Evolutionary conservation across 1,140 invertebrate species (phyloP).

Genomic region (Doryteuthis pealeii): DNA sequence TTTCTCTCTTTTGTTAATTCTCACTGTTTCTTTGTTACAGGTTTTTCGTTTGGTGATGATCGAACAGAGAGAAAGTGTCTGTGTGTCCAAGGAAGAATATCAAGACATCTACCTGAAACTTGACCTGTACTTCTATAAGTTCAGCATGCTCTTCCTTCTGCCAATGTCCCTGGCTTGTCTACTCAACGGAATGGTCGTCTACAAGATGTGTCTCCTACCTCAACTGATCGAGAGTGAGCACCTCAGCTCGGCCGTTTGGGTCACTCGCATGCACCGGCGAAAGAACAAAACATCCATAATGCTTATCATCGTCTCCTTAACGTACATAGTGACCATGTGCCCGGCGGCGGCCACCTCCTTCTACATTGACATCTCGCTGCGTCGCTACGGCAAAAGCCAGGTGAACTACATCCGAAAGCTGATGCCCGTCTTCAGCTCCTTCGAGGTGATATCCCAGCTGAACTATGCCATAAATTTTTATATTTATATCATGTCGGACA

Average conservation of each 20-base stretch:
- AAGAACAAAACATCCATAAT: constrained; percentile 50
- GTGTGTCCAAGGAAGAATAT: constrained; percentile 25
- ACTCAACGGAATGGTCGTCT: constrained; percentile 45
- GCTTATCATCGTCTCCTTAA: constrained; percentile 48
- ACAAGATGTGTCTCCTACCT: constrained; percentile 31
- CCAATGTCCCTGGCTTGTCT: constrained; percentile 40
- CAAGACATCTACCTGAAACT: constrained; percentile 35
- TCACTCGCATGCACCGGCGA: constrained; percentile 13
- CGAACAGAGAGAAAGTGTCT: constrained; percentile 26
- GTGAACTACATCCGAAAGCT: constrained; percentile 7
- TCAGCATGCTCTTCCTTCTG: constrained; percentile 39
- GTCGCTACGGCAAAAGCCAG: not conserved
- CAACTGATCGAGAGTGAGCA: not conserved
- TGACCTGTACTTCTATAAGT: constrained; percentile 48
- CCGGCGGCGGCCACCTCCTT: constrained; percentile 43
- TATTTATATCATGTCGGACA: constrained; percentile 49
- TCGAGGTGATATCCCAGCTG: constrained; percentile 34
- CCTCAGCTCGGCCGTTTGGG: not conserved
- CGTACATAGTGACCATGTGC: constrained; percentile 45
- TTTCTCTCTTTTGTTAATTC: too few species aligned
- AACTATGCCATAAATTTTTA: constrained; percentile 54
- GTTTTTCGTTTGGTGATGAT: constrained; percentile 41
- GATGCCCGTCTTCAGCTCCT: constrained; percentile 34
- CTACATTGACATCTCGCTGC: constrained; percentile 25
- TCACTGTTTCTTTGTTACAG: not conserved